Conservation (phyloP, 35 echinoderm and acorn worm genomes). For the Apostichopus parvimensis region DNA sequence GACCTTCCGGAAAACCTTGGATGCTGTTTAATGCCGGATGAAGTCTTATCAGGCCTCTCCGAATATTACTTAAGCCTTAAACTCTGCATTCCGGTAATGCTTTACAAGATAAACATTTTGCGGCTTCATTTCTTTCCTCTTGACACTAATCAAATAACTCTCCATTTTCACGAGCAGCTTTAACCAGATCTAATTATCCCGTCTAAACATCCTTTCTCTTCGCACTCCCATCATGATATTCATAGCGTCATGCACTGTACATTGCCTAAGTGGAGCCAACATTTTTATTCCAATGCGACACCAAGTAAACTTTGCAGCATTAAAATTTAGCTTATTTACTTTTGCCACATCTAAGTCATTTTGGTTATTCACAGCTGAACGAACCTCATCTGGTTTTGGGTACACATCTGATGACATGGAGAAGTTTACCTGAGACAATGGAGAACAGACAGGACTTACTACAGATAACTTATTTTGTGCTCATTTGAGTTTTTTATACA, state of each 20-base stretch:
- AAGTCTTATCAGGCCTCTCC: neutral
- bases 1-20: neutral
- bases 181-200: slow-evolving; percentile 34
- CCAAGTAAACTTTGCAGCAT: no score
- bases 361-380: no score
- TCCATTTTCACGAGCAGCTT: neutral
- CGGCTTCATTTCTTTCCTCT: neutral
- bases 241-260: neutral
- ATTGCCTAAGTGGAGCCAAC: neutral
- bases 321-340: no score
- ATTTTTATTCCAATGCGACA: no score
- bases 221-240: neutral
- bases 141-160: slow-evolving; percentile 16
- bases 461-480: no score
- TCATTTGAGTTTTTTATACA: no score
- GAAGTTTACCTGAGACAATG: no score
- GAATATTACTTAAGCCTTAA: no score
- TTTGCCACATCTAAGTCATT: no score
- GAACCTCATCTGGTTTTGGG: no score
- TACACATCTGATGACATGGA: no score
- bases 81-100: neutral
- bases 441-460: no score
- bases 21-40: neutral
- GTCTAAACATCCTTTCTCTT: neutral
- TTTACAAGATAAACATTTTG: slow-evolving; percentile 18